These are phyloP conservation scores for Simalia tracyae DNA, from an alignment of 2,797 vertebrate species.

Conservation along the genomic window DNA sequence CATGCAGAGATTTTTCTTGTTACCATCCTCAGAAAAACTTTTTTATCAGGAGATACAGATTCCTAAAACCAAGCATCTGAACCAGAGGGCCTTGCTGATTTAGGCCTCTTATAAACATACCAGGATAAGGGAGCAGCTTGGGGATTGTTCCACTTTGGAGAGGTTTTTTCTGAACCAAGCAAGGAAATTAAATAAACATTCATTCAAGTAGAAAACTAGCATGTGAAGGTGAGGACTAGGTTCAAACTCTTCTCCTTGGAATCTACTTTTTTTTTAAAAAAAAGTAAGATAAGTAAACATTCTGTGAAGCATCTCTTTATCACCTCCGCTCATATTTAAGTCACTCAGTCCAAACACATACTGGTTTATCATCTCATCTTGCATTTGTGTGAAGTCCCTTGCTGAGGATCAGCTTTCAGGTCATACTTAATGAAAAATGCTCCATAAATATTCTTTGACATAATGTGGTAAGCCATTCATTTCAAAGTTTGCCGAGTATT, in stretches of 20 bases:
- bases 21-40: background rate
- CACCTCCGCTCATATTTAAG: background rate
- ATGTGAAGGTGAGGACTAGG: background rate
- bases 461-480: background rate
- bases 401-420: background rate
- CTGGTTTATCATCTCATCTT: background rate
- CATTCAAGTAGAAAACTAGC: background rate
- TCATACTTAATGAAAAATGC: background rate
- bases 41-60: background rate
- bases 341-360: background rate
- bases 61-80: background rate
- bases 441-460: slow-evolving; percentile 8
- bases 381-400: background rate
- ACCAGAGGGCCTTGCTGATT: background rate
- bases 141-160: background rate
- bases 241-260: background rate
- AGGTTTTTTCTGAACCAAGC: background rate
- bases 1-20: background rate
- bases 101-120: background rate
- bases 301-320: background rate
- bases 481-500: background rate
- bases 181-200: background rate
- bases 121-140: background rate
- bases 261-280: background rate
- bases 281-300: background rate